These are phyloP conservation scores for Microctenopoma steveboyesi DNA, from an alignment of 2,797 vertebrate genomes.

Conservation along the genomic window DNA sequence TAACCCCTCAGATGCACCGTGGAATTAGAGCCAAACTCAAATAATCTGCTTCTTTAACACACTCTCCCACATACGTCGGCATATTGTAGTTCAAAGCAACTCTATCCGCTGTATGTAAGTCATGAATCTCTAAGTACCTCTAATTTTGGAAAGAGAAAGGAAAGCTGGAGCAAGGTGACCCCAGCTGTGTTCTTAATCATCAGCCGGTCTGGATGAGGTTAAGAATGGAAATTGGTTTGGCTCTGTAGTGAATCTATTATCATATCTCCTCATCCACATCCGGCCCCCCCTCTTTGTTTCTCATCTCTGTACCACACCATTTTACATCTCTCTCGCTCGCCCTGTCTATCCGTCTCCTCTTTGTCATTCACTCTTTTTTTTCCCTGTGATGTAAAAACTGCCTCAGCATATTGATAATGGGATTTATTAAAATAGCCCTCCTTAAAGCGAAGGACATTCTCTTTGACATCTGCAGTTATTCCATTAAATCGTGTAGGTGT, in stretches of 20 bases:
- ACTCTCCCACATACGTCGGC: constrained; percentile 27
- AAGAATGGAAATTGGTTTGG: constrained; percentile 78
- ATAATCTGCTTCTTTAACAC: constrained; percentile 6
- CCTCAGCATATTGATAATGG: constrained; percentile 79
- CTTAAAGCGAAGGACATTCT: constrained; percentile 67
- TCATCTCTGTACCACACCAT: constrained; percentile 61
- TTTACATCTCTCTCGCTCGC: constrained; percentile 57
- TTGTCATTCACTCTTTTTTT: constrained; percentile 65
- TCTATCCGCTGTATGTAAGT: constrained; percentile 55
- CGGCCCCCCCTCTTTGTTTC: constrained; percentile 61
- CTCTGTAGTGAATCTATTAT: constrained; percentile 76
- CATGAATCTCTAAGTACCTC: constrained; percentile 76
- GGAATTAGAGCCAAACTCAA: not conserved
- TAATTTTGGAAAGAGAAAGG: constrained; percentile 56
- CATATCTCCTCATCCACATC: constrained; percentile 58
- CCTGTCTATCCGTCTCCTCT: constrained; percentile 50
- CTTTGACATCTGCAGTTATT: constrained; percentile 58
- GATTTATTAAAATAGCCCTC: constrained; percentile 75
- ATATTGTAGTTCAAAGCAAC: constrained; percentile 43
- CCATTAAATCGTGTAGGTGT: constrained; percentile 48
- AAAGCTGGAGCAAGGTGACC: constrained; percentile 75
- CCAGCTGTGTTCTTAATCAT: constrained; percentile 70
- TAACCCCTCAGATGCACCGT: constrained; percentile 16
- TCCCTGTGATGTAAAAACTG: constrained; percentile 66
- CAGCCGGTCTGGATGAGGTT: constrained; percentile 74